phyloP scores from a whole-genome alignment of 2,888 invertebrate species.

The Bombyx huttoni region DNA sequence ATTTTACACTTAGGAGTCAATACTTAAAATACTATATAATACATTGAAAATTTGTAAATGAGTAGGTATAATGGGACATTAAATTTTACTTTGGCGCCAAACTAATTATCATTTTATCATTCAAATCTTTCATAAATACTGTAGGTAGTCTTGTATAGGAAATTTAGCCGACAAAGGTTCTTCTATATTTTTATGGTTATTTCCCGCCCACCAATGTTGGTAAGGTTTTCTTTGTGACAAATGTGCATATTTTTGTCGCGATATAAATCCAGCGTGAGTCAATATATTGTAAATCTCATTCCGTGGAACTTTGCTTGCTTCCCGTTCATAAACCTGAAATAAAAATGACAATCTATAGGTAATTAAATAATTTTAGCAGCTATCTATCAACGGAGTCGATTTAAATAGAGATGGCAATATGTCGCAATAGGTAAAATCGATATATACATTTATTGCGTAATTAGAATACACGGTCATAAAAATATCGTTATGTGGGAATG shows the following conservation, averaged over 20 bases:
- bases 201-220: neutral
- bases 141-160: slow-evolving; percentile 36
- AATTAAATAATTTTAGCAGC: neutral
- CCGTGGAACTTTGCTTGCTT: slow-evolving; percentile 74
- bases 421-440: no score
- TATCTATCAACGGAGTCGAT: no score
- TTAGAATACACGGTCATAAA: no score
- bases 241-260: slow-evolving; percentile 23
- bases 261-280: slow-evolving; percentile 75
- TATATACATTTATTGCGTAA: no score
- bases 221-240: neutral
- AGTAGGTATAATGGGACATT: neutral
- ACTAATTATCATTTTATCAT: neutral
- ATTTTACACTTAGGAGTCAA: neutral
- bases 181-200: neutral
- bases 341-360: neutral
- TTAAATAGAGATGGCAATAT: no score
- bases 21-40: no score
- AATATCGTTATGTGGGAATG: no score
- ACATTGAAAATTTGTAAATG: no score
- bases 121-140: slow-evolving; percentile 27
- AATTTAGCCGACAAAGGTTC: neutral
- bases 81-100: neutral
- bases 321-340: slow-evolving; percentile 69
- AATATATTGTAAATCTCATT: slow-evolving; percentile 75